Evolutionary conservation across 2,888 invertebrate genomes (phyloP), one percentile per base, ranked within the genome.

Genomic region (Heteromyza rotundicornis): DNA sequence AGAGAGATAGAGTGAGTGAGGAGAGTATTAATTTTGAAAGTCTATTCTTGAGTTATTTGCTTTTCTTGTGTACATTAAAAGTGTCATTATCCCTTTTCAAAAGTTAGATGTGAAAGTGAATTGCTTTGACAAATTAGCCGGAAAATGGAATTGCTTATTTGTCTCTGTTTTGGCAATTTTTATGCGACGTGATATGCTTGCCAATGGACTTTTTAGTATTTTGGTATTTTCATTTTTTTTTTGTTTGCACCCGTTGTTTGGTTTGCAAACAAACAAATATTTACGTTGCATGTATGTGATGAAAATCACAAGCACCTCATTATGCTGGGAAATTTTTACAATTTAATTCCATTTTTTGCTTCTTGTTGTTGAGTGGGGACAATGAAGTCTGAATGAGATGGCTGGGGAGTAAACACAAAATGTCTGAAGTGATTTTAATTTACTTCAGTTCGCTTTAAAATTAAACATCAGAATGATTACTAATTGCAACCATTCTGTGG

Each of bases 61-160:
- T 35, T 20, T 55, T 40, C 20, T n/a, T 22, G 20, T 44, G 16
- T 40, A 17, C 19, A 16, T 14, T 16, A 52, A 27, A 54, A 54
- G 8, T 17, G 49, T 20, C 17, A 40, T n/a, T 8, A 40, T 3
- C 40, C 10, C 40, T n/a, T n/a, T 7, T 7, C 40, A 40, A n/a
- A n/a, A n/a, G n/a, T n/a, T n/a, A n/a, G n/a, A n/a, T n/a, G n/a
- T n/a, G n/a, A n/a, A n/a, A n/a, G n/a, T n/a, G n/a, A n/a, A 7
- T 12, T 16, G 5, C 17, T 20, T 51, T 35, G 20, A 51, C 55
- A 64, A 64, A 58, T 60, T 58, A 64, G 44, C 60, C 52, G 58
- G 55, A 60, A 64, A 55, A 52, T 57, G 60, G 60, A 58, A 64
- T 60, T 51, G 54, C 36, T 55, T 32, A 50, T 44, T 61, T 56